Base-by-base conservation (phyloP, 2,888 invertebrate genomes). In the Brassicogethes aeneus region DNA sequence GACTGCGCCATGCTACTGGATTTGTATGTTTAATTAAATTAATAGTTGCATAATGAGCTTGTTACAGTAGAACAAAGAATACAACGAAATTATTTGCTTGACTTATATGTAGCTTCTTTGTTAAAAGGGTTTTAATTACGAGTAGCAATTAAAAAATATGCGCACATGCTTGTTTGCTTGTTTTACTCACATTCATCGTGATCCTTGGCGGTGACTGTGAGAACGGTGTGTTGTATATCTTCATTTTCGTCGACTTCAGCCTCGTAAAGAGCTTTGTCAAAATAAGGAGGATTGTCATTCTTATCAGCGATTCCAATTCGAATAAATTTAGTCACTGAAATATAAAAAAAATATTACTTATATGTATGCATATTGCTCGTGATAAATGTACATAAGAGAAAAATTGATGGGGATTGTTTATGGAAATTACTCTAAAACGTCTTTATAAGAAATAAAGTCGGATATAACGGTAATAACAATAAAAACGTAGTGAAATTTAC, bases 241-340 rank as follows among this genome's bases (percentile, higher is more conserved):
- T 94, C 92, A 79, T 95, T 94, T 70, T 95, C 95, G 73, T 94
- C 93, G 62, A 95, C 94, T 72, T 93, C 93, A 61, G 95, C 94
- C 72, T 92, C 91, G 73, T 95, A 94, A 60, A 93, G 77, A 62
- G 86, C 87, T 73, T 94, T 94, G 76, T 92, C 93, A 75, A 99
- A 97, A 72, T 91, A 91, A 50, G 97, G 97, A 48, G 94, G 92
- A 75, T 99, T 97, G 79, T 99, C 99, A 82, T 99, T 99, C 76
- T 94, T 95, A 76, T 99, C 97, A 58, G 93, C 93, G 66, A 97
- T 94, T 61, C 91, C 93, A 72, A 96, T 94, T 58, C 94, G 92
- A 72, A 95, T 94, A 75, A 93, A 94, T 76, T 94, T 94, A 55
- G 93, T 94, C 71, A 94, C 94, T 94, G 79, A n/a, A 63, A 66